Conservation (phyloP, 1,140 invertebrate genomes). For the Drosophila mojavensis region DNA sequence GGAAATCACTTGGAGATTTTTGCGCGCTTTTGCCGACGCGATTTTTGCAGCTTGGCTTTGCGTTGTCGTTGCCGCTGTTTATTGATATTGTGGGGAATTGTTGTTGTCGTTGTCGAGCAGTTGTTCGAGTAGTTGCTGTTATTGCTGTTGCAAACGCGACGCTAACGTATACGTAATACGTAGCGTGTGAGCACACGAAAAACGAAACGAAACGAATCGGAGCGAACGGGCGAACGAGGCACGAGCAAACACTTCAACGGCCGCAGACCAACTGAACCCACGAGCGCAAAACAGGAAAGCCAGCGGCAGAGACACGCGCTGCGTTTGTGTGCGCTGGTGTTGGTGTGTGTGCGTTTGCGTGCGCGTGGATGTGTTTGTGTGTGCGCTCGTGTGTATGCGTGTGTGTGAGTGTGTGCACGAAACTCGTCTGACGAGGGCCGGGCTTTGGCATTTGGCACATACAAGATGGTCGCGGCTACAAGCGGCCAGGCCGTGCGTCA, state of each 20-base stretch:
- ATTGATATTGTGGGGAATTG: constrained; percentile 42
- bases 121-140: constrained; percentile 36
- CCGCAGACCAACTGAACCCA: constrained; percentile 81
- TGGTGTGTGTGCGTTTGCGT: neutral
- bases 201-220: constrained; percentile 53
- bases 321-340: constrained; percentile 6
- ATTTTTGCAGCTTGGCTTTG: constrained; percentile 45
- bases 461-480: constrained; percentile 74
- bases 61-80: constrained; percentile 36
- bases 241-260: constrained; percentile 83
- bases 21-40: constrained; percentile 69
- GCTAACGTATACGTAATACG: constrained; percentile 51
- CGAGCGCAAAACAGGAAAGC: constrained; percentile 75
- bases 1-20: constrained; percentile 18
- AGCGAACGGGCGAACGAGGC: constrained; percentile 49
- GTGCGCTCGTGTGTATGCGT: neutral
- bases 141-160: constrained; percentile 45
- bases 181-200: constrained; percentile 22
- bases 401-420: constrained; percentile 18
- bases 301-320: constrained; percentile 47
- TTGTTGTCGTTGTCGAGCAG: constrained; percentile 29
- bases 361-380: constrained; percentile 6
- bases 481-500: constrained; percentile 23
- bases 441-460: constrained; percentile 72
- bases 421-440: constrained; percentile 71